A percentile compares a stretch with the other conserved stretches of the same genome.
These are phyloP conservation scores for Melitaea athalia DNA, from an alignment of 2,888 invertebrate species.

Conservation along the genomic window DNA sequence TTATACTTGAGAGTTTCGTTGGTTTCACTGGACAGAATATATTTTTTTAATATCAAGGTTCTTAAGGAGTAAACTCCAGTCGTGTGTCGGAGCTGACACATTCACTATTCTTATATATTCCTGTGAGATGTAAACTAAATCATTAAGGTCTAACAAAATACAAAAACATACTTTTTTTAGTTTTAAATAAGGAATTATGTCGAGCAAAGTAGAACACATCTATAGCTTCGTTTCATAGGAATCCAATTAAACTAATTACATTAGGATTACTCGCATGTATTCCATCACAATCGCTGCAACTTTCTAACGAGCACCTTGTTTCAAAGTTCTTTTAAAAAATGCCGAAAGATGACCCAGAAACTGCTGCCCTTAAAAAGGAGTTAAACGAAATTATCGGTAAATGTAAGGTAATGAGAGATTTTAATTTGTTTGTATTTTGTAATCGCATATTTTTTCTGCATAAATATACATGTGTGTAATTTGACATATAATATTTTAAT, in stretches of 20 bases:
- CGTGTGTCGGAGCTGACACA: too few species aligned
- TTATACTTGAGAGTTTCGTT: too few species aligned
- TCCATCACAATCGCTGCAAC: slow-evolving; percentile 30
- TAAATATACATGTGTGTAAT: background rate
- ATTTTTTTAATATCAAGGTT: too few species aligned
- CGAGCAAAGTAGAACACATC: slow-evolving; percentile 34
- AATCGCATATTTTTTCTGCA: background rate
- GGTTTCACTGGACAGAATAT: too few species aligned
- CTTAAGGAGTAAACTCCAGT: too few species aligned
- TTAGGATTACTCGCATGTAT: slow-evolving; percentile 37
- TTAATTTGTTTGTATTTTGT: background rate
- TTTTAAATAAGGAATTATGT: slow-evolving; percentile 25
- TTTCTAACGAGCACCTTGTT: slow-evolving; percentile 23
- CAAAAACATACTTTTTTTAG: slow-evolving; percentile 5
- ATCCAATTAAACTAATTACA: slow-evolving; percentile 43
- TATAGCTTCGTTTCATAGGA: slow-evolving; percentile 37
- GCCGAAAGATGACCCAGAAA: slow-evolving; percentile 93
- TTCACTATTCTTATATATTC: too few species aligned
- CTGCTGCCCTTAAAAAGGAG: slow-evolving; percentile 89
- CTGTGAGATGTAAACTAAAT: too few species aligned
- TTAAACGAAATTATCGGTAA: slow-evolving; percentile 90
- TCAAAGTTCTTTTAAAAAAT: slow-evolving; percentile 64
- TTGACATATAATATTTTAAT: background rate
- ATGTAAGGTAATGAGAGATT: slow-evolving; percentile 84
- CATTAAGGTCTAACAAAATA: too few species aligned